Evolutionary conservation across 1,140 invertebrate genomes (phyloP).

Genomic region (Arion vulgaris): DNA sequence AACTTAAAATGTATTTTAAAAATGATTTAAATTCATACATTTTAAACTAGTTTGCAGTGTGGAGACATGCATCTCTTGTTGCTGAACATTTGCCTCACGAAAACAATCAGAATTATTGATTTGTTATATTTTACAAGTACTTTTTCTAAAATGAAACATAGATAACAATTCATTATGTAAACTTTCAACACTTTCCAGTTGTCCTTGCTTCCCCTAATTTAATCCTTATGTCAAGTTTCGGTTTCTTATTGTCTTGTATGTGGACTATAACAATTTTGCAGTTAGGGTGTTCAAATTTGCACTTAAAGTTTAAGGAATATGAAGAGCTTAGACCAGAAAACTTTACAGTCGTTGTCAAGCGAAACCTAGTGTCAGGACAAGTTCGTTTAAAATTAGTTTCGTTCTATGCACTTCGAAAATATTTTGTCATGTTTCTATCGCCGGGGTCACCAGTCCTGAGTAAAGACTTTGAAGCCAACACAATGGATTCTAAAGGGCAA

Average conservation of each 20-base stretch:
- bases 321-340: neutral
- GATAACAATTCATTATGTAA: too few relatives aligned
- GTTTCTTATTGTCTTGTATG: neutral
- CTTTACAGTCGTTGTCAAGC: neutral
- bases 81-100: too few relatives aligned
- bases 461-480: neutral
- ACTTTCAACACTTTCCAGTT: too few relatives aligned
- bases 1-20: too few relatives aligned
- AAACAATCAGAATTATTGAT: too few relatives aligned
- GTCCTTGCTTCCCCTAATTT: too few relatives aligned
- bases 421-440: neutral
- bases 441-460: neutral
- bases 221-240: neutral
- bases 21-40: too few relatives aligned
- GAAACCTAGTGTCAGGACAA: neutral
- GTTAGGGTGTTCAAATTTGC: neutral
- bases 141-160: too few relatives aligned
- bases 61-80: too few relatives aligned
- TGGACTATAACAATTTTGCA: neutral
- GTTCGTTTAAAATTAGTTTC: neutral
- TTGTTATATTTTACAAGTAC: too few relatives aligned
- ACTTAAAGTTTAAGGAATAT: neutral
- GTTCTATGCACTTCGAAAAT: neutral
- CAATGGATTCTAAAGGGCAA: neutral
- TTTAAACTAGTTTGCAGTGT: too few relatives aligned